Percentiles rank a stretch among this genome's conserved stretches.
Conservation (phyloP, 1,140 invertebrate genomes). For the Plodia interpunctella region DNA sequence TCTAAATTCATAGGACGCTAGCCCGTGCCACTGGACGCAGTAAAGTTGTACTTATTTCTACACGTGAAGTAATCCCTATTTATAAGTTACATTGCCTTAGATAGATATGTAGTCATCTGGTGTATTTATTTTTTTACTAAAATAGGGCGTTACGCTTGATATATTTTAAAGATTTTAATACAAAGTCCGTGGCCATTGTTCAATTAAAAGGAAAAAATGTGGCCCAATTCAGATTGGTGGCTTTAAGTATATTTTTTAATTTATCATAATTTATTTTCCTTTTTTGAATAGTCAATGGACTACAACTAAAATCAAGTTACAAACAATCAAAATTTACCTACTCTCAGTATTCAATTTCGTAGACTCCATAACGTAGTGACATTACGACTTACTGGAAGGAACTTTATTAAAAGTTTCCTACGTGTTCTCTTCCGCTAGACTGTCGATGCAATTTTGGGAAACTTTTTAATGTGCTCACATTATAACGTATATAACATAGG, state of each 20-base stretch:
- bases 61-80: conserved; percentile 15
- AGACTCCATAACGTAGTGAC: conserved; percentile 11
- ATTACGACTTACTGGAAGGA: conserved; percentile 20
- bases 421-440: conserved; percentile 25
- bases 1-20: conserved; percentile 53
- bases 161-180: too few species aligned
- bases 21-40: conserved; percentile 25
- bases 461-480: conserved; percentile 9
- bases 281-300: too few species aligned
- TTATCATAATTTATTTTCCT: background rate
- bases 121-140: too few species aligned
- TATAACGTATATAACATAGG: background rate
- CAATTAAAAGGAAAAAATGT: too few species aligned
- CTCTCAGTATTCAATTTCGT: conserved; percentile 15
- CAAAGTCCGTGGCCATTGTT: too few species aligned
- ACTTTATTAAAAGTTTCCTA: conserved; percentile 45
- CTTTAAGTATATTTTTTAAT: too few species aligned
- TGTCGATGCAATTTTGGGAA: background rate
- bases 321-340: conserved; percentile 15
- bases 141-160: too few species aligned
- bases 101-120: too few species aligned
- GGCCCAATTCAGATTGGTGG: too few species aligned
- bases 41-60: conserved; percentile 27
- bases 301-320: background rate
- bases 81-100: conserved; percentile 1